Base-by-base conservation (phyloP, 2,888 invertebrate species). In the Erebia palarica region DNA sequence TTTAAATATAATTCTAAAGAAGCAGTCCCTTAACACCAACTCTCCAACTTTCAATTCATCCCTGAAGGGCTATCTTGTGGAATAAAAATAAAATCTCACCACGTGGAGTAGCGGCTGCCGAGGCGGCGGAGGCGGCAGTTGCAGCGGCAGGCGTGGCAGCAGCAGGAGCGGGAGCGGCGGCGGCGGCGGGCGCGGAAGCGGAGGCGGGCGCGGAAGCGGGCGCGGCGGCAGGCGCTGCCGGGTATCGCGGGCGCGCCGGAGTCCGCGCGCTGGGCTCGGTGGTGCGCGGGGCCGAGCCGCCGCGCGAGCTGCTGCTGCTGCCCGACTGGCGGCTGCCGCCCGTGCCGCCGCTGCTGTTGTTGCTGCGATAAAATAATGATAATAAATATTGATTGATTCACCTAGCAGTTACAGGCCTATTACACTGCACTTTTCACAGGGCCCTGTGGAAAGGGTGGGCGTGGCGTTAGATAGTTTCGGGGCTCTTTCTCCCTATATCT, bases 241-340 rank as follows among this genome's bases (percentile, higher is more conserved):
- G 82, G 21, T 64, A 73, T 13, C 76, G 72, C 65, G 77, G 68
- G 77, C 79, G 71, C 72, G 79, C 47, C 79, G 82, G 51, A 77
- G 80, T 27, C 77, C 83, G 55, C 78, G 85, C 69, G 21, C 84
- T 76, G 3, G 84, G 70, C 0, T 83, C 66, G 88, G 88, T 7
- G 88, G 86, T 0, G 88, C 90, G 71, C 90, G 91, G 86, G 0
- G 90, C 90, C 61, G 90, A 91, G 65, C 90, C 88, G 1, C 93
- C 90, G 65, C 95, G 93, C 10, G 94, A 93, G 74, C 94, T 91
- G 69, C 81, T 90, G 59, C 88, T 88, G 69, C 88, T 86, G 0
- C 83, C 86, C 1, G 87, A 83, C 0, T 88, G 82, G 21, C 91
- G 87, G 51, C 71, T 77, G 16, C 76, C 75, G 51, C 76, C 84